phyloP scores from a whole-genome alignment of 2,113 vertebrate genomes.

The Toxotes chatareus region DNA sequence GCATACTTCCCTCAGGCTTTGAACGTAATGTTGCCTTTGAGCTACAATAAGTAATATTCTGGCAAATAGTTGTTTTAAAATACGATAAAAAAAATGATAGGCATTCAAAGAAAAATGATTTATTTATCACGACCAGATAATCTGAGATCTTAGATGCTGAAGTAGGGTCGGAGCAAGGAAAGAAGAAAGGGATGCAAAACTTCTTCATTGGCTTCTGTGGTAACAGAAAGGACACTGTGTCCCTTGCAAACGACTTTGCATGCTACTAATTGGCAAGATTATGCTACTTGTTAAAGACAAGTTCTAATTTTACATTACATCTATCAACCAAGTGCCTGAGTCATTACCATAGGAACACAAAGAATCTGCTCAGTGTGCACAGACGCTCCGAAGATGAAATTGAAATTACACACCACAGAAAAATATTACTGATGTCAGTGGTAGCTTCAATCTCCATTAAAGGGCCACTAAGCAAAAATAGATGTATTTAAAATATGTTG shows the following conservation, averaged over 20 bases:
- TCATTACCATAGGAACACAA: constrained; percentile 54
- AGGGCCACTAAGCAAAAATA: not conserved
- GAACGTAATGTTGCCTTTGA: not conserved
- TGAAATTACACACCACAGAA: not conserved
- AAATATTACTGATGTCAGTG: not conserved
- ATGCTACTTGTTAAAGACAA: constrained; percentile 35
- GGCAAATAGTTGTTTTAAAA: not conserved
- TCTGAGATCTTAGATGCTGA: not conserved
- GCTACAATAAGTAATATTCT: not conserved
- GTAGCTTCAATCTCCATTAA: not conserved
- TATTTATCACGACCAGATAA: not conserved
- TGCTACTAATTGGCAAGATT: constrained; percentile 28
- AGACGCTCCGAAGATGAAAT: too few species aligned
- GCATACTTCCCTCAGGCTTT: not conserved
- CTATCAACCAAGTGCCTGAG: constrained; percentile 2
- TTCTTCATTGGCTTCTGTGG: not conserved
- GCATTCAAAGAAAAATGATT: not conserved
- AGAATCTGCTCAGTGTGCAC: constrained; percentile 1
- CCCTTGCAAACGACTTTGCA: constrained; percentile 20
- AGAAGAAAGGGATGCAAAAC: not conserved
- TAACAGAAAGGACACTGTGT: not conserved
- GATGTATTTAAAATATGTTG: not conserved
- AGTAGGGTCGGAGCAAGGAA: not conserved
- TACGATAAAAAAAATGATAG: not conserved
- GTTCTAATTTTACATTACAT: constrained; percentile 51